Base-by-base conservation (phyloP, 2,113 vertebrate genomes). In the Platichthys flesus region DNA sequence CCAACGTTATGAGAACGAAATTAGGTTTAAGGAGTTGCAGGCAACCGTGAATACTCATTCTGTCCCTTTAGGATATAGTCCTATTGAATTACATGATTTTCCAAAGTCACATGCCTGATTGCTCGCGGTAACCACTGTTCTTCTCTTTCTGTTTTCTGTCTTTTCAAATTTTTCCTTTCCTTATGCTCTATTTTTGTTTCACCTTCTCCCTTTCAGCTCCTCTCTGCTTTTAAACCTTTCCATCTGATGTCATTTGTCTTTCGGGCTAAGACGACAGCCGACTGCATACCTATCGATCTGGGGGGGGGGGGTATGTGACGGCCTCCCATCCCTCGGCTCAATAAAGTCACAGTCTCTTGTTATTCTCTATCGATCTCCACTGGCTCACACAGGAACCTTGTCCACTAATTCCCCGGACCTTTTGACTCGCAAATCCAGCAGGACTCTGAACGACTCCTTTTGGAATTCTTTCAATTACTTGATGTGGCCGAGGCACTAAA, bases 271-370 rank as follows among this genome's bases (percentile, higher is more conserved):
- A 77, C 67, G 81, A 88, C 82, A 81, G 74, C 23, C 52, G 85
- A 78, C 85, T 83, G 87, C 88, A 83, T 86, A 74, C 67, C 54
- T 89, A 92, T 92, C 80, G 90, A 92, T 84, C 78, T 4, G 56
- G 56, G 31, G 68, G 82, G 68, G 82, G 20, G 51, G 3, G 88
- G 88, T 86, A 84, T 90, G 87, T 72, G 90, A 86, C 67, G 76
- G 85, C 72, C 76, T 78, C 69, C 82, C 79, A 72, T 88, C 79
- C 85, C 83, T 65, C 21, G 37, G 86, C 85, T 90, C 87, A 74
- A 86, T 92, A 91, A 90, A 90, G 90, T 90, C 88, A 86, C 85
- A 81, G 86, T 84, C 83, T 83, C 90, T 91, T 88, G 87, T 90
- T 92, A 90, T 92, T 88, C 81, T 4, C 26, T 66, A 92, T 92